Conservation (phyloP, 2,888 invertebrate species). For the Eustalomyia histrio region DNA sequence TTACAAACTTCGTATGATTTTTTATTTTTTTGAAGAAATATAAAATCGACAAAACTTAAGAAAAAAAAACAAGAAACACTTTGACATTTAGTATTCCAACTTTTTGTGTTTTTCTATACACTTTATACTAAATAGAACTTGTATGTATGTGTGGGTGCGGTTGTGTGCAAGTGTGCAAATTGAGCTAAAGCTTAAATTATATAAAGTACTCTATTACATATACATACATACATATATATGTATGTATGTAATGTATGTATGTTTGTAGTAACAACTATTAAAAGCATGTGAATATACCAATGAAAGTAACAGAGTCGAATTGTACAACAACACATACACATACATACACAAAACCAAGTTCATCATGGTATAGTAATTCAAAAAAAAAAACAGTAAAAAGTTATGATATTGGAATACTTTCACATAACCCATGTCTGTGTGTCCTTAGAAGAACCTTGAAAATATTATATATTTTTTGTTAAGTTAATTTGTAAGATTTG, state of each 20-base stretch:
- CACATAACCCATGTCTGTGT: too few species aligned
- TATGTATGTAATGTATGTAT: too few species aligned
- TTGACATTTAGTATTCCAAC: slow-evolving; percentile 22
- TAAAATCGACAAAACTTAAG: slow-evolving; percentile 31
- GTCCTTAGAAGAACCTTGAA: too few species aligned
- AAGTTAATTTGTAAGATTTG: too few species aligned
- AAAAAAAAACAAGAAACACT: slow-evolving; percentile 26
- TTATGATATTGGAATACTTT: background rate
- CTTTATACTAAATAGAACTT: background rate
- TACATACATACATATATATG: too few species aligned
- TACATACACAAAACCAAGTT: background rate
- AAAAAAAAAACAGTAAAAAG: too few species aligned
- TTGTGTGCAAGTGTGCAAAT: background rate
- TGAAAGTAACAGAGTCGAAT: background rate
- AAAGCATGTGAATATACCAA: too few species aligned
- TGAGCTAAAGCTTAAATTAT: background rate
- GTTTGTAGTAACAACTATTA: background rate
- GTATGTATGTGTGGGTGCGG: background rate
- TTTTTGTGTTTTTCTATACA: background rate
- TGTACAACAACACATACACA: background rate
- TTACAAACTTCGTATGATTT: background rate
- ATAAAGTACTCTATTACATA: background rate
- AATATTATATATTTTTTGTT: too few species aligned
- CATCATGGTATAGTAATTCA: too few species aligned
- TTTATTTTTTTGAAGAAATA: slow-evolving; percentile 33